These are phyloP conservation scores for Cygnus olor DNA, from an alignment of 2,797 vertebrate genomes.

Conservation along the genomic window DNA sequence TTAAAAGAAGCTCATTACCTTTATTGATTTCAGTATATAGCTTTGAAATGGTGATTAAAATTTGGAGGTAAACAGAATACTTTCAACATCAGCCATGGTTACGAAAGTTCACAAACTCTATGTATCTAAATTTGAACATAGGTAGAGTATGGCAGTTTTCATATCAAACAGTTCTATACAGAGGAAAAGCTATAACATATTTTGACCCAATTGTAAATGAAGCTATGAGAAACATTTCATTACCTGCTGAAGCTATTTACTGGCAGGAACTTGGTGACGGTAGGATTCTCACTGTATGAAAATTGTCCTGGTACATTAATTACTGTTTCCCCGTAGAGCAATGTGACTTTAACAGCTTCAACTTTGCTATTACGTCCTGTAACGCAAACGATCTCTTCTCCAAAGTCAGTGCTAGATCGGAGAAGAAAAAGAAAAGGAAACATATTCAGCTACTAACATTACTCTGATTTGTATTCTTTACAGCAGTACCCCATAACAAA, in stretches of 20 bases:
- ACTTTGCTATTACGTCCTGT: constrained; percentile 71
- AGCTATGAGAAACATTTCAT: constrained; percentile 9
- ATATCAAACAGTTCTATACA: not conserved
- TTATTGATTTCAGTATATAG: not conserved
- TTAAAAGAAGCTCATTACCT: constrained; percentile 1
- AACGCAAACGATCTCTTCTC: constrained; percentile 75
- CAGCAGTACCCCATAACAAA: not conserved
- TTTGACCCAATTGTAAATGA: not conserved
- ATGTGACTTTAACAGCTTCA: constrained; percentile 43
- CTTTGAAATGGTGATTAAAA: constrained; percentile 3
- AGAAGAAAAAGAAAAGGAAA: constrained; percentile 18
- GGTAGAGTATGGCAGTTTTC: not conserved
- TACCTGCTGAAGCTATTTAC: constrained; percentile 83
- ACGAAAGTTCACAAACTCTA: not conserved
- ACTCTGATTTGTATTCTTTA: not conserved
- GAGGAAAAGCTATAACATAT: not conserved
- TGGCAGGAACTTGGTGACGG: constrained; percentile 75
- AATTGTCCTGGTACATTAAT: constrained; percentile 10
- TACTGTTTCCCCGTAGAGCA: constrained; percentile 68
- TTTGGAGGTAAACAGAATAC: not conserved
- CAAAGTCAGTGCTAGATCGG: constrained; percentile 75
- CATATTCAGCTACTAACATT: not conserved
- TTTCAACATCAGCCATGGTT: not conserved
- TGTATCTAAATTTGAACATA: accelerated
- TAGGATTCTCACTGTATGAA: constrained; percentile 79